Base-by-base conservation (phyloP, 2,113 vertebrate genomes). In the Cyprinodon tularosa region DNA sequence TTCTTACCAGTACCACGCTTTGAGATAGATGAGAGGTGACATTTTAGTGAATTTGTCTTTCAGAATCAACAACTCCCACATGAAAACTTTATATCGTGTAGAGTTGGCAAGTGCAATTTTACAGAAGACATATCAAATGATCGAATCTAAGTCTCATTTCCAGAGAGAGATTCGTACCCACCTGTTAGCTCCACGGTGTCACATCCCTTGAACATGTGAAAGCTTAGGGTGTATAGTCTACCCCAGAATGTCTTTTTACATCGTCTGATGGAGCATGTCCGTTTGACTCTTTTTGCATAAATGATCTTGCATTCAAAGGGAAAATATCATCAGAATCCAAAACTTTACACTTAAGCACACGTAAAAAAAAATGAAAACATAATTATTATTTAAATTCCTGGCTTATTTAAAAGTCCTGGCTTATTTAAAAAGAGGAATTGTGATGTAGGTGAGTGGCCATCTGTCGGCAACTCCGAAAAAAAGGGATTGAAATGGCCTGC, bases 21-120 rank as follows among this genome's bases (percentile, higher is more conserved):
- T 82, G 78, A 90, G 70, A n/a, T 1, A 65, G 77, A 88, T 71
- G 48, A 48, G 61, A 82, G 0, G n/a, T 84, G 88, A 84, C 88
- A 80, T 90, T 89, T 84, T 37, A 72, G 59, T 29, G 45, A 77
- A 68, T 74, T 71, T 77, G 78, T 90, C 89, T 82, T 87, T 80
- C 66, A 70, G 69, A 84, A 72, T 39, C n/a, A 69, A 71, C 67
- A 62, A 65, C 66, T 50, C 68, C 68, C 20, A 50, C 6, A 29
- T 40, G 44, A 71, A 38, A 68, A 36, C 20, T 68, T 63, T 42
- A 72, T 48, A 73, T 71, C 37, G 20, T 65, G 38, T 36, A 8
- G 47, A 22, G 22, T 62, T 57, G 63, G 22, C 10, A 29, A 67
- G 50, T 65, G 68, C 45, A 73, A 10, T 72, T 71, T 74, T 10